These are phyloP conservation scores for Lacanobia oleracea DNA, from an alignment of 2,888 invertebrate species.

Conservation along the genomic window DNA sequence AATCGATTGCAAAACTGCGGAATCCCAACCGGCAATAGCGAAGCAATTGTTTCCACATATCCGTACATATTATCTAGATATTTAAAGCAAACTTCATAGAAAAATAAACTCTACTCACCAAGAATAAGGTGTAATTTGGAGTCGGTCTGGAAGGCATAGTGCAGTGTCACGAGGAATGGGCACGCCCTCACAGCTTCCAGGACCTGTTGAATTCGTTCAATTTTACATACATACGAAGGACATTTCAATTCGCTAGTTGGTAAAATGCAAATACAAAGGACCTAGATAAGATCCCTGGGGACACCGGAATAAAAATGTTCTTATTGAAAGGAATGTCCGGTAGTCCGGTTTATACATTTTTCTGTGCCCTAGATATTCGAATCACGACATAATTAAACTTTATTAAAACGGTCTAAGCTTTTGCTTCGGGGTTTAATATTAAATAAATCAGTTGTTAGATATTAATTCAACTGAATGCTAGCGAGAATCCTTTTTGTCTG, in stretches of 20 bases:
- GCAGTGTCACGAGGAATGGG: slow-evolving; percentile 98
- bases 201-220: slow-evolving; percentile 89
- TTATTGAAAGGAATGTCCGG: slow-evolving; percentile 17
- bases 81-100: background rate
- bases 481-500: slow-evolving; percentile 5
- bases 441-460: slow-evolving; percentile 4
- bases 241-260: slow-evolving; percentile 37
- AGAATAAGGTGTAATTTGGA: slow-evolving; percentile 98
- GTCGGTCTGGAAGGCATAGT: slow-evolving; percentile 99
- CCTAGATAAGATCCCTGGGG: slow-evolving; percentile 56
- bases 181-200: slow-evolving; percentile 98
- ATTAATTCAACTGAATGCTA: slow-evolving; percentile 9
- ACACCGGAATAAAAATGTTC: slow-evolving; percentile 35
- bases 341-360: background rate
- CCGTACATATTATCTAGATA: slow-evolving; percentile 2
- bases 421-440: slow-evolving; percentile 5
- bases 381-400: slow-evolving; percentile 16
- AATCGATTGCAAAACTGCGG: slow-evolving; percentile 10
- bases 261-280: slow-evolving; percentile 44
- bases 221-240: slow-evolving; percentile 46
- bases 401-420: slow-evolving; percentile 17
- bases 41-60: slow-evolving; percentile 24
- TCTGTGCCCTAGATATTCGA: slow-evolving; percentile 17
- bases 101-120: slow-evolving; percentile 92
- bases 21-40: slow-evolving; percentile 1